Evolutionary conservation across 2,888 invertebrate species (phyloP).

Genomic region (Choreutis nemorana): DNA sequence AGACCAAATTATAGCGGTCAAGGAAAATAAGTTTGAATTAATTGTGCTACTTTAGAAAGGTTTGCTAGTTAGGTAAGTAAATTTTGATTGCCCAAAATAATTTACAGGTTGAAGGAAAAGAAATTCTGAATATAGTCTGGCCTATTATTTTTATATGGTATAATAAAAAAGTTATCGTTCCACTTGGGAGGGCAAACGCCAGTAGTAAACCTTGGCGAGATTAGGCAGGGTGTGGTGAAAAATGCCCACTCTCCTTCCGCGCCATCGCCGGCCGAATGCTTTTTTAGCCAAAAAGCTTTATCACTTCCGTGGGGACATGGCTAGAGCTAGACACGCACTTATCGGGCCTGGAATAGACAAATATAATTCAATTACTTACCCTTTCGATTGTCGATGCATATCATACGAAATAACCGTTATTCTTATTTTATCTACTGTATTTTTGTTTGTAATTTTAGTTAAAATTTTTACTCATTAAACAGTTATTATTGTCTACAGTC

Average conservation of each 20-base stretch:
- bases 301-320: constrained; percentile 60
- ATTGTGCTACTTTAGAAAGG: no score
- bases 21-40: no score
- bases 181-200: constrained; percentile 25
- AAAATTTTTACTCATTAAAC: no score
- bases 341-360: constrained; percentile 19
- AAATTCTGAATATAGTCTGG: background rate
- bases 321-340: constrained; percentile 23
- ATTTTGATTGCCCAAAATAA: no score
- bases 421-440: no score
- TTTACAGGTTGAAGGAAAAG: no score
- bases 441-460: no score
- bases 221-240: constrained; percentile 36
- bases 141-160: background rate
- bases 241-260: constrained; percentile 55
- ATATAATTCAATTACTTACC: background rate
- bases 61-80: no score
- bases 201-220: constrained; percentile 25
- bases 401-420: no score
- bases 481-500: no score
- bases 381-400: no score
- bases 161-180: constrained; percentile 17
- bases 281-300: constrained; percentile 65
- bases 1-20: no score
- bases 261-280: constrained; percentile 53